phyloP scores from a whole-genome alignment of 2,888 invertebrate genomes.

The Stenchaetothrips biformis region DNA sequence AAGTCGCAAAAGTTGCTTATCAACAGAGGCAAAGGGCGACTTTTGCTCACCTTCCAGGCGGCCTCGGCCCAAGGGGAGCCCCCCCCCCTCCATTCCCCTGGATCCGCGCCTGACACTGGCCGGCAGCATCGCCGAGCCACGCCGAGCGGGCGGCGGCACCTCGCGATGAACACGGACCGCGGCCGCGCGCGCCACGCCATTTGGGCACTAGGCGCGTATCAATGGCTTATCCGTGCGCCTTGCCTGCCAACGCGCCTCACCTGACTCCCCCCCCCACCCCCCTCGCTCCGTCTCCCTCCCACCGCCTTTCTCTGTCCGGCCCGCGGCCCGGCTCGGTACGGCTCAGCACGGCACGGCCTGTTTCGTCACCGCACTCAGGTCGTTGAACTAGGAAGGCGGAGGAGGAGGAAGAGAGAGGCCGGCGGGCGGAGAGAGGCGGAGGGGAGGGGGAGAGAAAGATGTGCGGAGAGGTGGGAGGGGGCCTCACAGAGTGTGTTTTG shows the following conservation, averaged over 20 bases:
- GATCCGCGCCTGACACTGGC: too few species aligned
- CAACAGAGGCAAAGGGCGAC: too few species aligned
- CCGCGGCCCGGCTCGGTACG: background rate
- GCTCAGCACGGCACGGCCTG: background rate
- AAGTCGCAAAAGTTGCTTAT: too few species aligned
- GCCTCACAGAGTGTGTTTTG: conserved; percentile 1
- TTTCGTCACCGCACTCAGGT: conserved; percentile 17
- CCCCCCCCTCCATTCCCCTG: too few species aligned
- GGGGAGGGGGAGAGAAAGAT: background rate
- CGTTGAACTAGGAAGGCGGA: conserved; percentile 22
- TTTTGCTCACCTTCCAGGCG: too few species aligned
- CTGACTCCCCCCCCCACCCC: background rate
- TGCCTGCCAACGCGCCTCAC: background rate
- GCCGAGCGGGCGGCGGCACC: too few species aligned
- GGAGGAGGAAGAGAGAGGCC: background rate
- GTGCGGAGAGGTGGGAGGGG: background rate
- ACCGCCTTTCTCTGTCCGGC: too few species aligned
- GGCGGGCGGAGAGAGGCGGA: background rate
- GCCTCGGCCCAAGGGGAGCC: too few species aligned
- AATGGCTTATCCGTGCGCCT: background rate
- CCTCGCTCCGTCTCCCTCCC: too few species aligned
- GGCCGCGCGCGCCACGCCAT: too few species aligned
- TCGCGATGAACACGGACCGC: background rate
- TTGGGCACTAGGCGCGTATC: background rate
- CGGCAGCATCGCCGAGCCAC: too few species aligned